Base-by-base conservation (phyloP, 2,113 vertebrate species). In the Xenus cinereus region DNA sequence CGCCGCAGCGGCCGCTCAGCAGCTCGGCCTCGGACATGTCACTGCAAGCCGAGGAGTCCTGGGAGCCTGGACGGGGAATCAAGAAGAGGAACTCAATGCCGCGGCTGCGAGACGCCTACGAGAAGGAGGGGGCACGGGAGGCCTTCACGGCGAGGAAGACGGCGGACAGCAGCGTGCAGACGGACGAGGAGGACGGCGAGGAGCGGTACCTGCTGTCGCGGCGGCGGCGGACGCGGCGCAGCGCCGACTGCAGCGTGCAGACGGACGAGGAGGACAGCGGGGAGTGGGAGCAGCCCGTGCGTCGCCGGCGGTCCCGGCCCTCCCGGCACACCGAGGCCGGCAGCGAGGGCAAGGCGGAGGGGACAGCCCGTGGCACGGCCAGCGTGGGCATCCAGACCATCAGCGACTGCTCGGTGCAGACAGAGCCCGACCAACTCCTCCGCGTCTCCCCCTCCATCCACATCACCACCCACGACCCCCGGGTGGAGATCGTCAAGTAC, bases 21-120 rank as follows among this genome's bases (percentile, higher is more conserved):
- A 99, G 98, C 94, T 99, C 99, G 0, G 98, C 98, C 74, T 99
- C 99, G 0, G 99, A 99, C 96, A 99, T 99, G 98, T 99, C 99
- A 1, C 98, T 99, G 84, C 99, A 99, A 97, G 99, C 95, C 0
- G 99, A 99, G 80, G 99, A 99, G 84, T 97, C 98, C 13, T 98
- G 98, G 96, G 99, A 99, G 89, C 96, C 98, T 0, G 77, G 96
- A 95, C 80, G 98, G 28, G 96, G 97, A 56, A 99, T 99, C 95
- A 99, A 99, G 97, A 99, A 99, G 80, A 98, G 99, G 80, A 99
- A 99, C 95, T 99, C 99, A 0, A 99, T 99, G 99, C 99, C 99
- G 1, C 99, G 99, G 66, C 98, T 99, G 43, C 98, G 99, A 83
- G 99, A 99, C 7, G 98, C 98, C 46, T 98, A 98, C 1, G 99